A percentile compares a stretch with the other conserved stretches of the same genome.
Evolutionary conservation across 2,113 vertebrate genomes (phyloP).

Genomic region (Empidonax alnorum): DNA sequence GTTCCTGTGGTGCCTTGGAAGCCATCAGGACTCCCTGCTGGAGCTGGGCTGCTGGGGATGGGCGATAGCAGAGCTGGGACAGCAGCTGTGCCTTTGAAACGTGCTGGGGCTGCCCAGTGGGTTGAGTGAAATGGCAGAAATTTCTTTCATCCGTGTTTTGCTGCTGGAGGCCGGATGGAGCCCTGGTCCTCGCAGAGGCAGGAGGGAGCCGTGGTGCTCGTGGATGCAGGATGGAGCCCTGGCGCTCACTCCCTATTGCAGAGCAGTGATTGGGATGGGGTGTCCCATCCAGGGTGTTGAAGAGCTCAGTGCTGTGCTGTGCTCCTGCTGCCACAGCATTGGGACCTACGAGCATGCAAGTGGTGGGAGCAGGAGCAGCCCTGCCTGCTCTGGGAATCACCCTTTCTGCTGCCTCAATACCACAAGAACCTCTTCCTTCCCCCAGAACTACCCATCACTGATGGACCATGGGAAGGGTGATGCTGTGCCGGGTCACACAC

Average conservation of each 20-base stretch:
- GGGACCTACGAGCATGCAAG: too few species aligned
- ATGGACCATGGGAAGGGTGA: fast-evolving
- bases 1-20: background rate
- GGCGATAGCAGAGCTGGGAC: background rate
- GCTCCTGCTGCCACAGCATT: background rate
- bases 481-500: fast-evolving
- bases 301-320: fast-evolving
- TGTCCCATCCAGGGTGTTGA: background rate
- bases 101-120: background rate
- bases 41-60: background rate
- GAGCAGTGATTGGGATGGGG: background rate
- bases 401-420: background rate
- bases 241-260: fast-evolving
- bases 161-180: background rate
- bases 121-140: background rate
- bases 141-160: background rate
- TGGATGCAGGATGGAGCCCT: background rate
- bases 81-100: background rate
- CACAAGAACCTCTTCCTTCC: background rate
- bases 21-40: background rate
- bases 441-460: fast-evolving
- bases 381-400: background rate
- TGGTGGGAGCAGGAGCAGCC: background rate
- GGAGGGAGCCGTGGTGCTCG: background rate
- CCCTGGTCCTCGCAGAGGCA: background rate